Evolutionary conservation across 2,888 invertebrate species (phyloP), one percentile per base, ranked within the genome.

Genomic region (Microchrysa polita): DNA sequence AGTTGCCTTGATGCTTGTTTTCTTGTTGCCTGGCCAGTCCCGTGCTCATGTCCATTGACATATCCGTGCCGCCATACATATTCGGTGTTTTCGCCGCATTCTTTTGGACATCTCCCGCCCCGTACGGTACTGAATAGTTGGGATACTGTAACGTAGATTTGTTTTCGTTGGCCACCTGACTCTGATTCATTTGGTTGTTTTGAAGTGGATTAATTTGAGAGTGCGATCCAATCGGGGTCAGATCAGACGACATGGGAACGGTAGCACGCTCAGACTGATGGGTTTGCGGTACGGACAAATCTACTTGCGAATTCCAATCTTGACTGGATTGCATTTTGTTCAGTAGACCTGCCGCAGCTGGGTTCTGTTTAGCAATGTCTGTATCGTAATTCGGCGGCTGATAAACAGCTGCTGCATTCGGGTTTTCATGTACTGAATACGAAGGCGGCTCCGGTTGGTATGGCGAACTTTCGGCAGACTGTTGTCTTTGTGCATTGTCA

Each of bases 61-160:
- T 57, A 22, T 85, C 83, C n/a, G n/a, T n/a, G 22, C 77, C 79
- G 18, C 40, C 90, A 79, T 88, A 90, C 27, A 87, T 82, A 18
- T 87, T 79, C 57, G 84, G 78, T 80, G 86, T 86, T 7, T 86
- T 79, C 63, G 86, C 84, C 23, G 82, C 74, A 67, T 5, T 9
- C 14, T 76, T 55, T 34, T 71, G 40, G 18, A 57, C 16, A 34
- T 69, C 69, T 40, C 75, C 77, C 67, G 23, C 55, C n/a, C n/a
- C n/a, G 60, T 59, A 72, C 2, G 81, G 78, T 18, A 83, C 82
- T 0, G 84, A 83, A 18, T 83, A 84, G 74, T 79, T 81, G 16
- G 81, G 79, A 14, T 82, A 80, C 74, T 85, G 86, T 76, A 83
- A 83, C 44, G 82, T 82, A 2, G 83, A 81, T 0, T 81, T 78